phyloP scores from a whole-genome alignment of 2,113 vertebrate genomes.

The Microcebus griseorufus region DNA sequence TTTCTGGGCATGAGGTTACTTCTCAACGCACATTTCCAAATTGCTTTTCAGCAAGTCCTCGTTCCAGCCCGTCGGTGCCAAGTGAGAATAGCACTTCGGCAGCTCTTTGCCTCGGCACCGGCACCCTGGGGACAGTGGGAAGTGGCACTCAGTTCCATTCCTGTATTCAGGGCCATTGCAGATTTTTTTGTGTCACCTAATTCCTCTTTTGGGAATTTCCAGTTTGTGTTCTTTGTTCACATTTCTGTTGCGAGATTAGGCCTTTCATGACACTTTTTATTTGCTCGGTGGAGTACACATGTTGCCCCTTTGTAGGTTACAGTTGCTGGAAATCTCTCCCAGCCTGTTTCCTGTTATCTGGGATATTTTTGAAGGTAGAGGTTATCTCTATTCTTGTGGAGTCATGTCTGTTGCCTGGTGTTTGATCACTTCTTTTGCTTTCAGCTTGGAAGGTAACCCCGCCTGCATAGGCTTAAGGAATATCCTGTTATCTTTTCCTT shows the following conservation, averaged over 20 bases:
- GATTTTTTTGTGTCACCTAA: not conserved
- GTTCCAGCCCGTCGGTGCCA: rapidly evolving
- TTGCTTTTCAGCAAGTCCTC: not conserved
- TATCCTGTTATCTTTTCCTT: not conserved
- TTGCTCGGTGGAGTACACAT: not conserved
- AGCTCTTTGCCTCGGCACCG: rapidly evolving
- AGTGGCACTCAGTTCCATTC: not conserved
- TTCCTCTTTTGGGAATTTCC: not conserved
- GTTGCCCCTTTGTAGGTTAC: no score
- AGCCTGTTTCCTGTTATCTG: not conserved
- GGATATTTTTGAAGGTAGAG: not conserved
- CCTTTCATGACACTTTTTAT: not conserved
- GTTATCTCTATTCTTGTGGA: not conserved
- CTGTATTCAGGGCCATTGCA: not conserved
- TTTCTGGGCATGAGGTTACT: not conserved
- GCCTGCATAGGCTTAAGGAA: not conserved
- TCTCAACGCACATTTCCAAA: not conserved
- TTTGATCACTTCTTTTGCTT: not conserved
- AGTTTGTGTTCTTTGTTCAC: not conserved
- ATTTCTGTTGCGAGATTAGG: not conserved
- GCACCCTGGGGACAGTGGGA: no score
- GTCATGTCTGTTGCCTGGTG: not conserved
- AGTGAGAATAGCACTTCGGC: not conserved
- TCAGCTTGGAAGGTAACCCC: not conserved
- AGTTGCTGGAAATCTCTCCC: not conserved